Evolutionary conservation across 2,797 vertebrate genomes (phyloP).

Genomic region (Buceros bicornis): DNA sequence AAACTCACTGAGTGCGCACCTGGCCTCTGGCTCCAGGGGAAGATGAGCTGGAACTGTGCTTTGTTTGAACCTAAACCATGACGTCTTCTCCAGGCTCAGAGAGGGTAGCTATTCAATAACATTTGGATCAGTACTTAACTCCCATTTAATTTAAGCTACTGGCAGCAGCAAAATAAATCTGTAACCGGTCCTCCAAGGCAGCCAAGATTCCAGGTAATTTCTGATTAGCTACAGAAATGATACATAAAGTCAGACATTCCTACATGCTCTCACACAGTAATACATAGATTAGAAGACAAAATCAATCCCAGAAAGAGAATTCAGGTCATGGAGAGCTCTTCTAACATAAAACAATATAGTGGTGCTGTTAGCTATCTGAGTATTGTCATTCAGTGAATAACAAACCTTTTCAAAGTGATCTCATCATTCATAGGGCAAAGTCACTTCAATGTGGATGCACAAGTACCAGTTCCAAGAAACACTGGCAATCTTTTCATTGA

Average conservation of each 20-base stretch:
- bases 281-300: background rate
- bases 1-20: background rate
- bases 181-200: background rate
- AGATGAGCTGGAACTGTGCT: background rate
- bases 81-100: background rate
- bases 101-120: background rate
- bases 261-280: background rate
- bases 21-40: background rate
- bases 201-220: background rate
- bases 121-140: background rate
- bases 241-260: background rate
- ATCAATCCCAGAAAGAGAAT: slow-evolving; percentile 13
- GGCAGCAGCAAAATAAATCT: background rate
- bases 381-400: slow-evolving; percentile 20
- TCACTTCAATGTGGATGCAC: background rate
- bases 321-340: background rate
- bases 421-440: background rate
- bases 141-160: background rate
- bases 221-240: slow-evolving; percentile 15
- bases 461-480: slow-evolving; percentile 39
- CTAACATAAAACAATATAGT: background rate
- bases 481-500: slow-evolving; percentile 20
- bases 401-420: slow-evolving; percentile 26
- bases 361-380: background rate
- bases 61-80: background rate